A percentile compares a stretch with the other conserved stretches of the same genome.
phyloP scores from a whole-genome alignment of 2,113 vertebrate genomes.

The Strigops habroptila region DNA sequence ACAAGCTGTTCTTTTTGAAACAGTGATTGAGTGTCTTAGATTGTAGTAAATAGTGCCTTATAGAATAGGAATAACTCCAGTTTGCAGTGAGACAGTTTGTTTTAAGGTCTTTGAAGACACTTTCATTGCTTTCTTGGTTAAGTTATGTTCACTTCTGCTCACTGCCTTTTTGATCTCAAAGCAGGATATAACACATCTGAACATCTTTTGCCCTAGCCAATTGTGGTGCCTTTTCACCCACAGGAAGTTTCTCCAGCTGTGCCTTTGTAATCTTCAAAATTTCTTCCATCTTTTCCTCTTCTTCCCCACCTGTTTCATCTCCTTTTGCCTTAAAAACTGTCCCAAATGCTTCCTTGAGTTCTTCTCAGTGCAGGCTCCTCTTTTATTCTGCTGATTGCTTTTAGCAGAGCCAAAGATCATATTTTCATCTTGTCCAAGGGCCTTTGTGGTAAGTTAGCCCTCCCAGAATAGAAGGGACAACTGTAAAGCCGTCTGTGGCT shows the following conservation, averaged over 20 bases:
- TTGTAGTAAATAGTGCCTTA: not conserved
- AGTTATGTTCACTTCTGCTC: not conserved
- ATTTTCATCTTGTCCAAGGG: not conserved
- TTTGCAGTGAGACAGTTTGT: not conserved
- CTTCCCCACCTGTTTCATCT: not conserved
- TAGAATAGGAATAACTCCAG: not conserved
- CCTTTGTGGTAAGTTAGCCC: not conserved
- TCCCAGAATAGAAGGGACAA: not conserved
- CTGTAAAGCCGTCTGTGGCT: not conserved
- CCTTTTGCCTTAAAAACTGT: not conserved
- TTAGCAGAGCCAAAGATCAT: not conserved
- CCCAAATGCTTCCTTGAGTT: not conserved
- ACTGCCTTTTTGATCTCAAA: not conserved
- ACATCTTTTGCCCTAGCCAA: not conserved
- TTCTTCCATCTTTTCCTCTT: not conserved
- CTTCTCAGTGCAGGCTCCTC: not conserved
- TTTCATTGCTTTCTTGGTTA: not conserved
- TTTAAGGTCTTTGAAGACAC: not conserved
- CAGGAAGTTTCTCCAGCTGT: not conserved
- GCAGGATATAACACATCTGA: not conserved
- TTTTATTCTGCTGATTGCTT: not conserved
- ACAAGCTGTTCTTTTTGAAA: conserved; percentile 3
- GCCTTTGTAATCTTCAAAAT: not conserved
- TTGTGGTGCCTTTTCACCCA: not conserved
- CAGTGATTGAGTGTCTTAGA: not conserved